Evolutionary conservation across 2,888 invertebrate species (phyloP).

Genomic region (Geophilus truncorum): DNA sequence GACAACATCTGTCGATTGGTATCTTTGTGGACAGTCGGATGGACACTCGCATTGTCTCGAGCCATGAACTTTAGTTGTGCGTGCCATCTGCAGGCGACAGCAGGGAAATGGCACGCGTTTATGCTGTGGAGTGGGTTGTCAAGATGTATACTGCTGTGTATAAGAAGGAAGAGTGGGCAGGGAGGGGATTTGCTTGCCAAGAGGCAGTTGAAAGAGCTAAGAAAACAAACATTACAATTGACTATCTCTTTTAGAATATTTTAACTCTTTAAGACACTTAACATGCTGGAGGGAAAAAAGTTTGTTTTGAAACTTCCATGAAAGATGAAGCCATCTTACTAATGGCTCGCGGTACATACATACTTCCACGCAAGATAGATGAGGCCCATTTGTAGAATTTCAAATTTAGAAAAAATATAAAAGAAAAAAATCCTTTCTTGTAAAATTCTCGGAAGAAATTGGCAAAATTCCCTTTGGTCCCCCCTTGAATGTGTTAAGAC

Average conservation of each 20-base stretch:
- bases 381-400: slow-evolving; percentile 4
- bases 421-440: not conserved
- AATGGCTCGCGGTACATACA: not conserved
- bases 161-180: not conserved
- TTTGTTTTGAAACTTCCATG: not conserved
- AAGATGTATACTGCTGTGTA: not conserved
- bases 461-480: slow-evolving; percentile 3
- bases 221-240: slow-evolving; percentile 27
- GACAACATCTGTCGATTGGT: slow-evolving; percentile 18
- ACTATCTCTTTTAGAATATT: slow-evolving; percentile 18
- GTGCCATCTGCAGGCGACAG: slow-evolving; percentile 18
- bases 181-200: not conserved
- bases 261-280: slow-evolving; percentile 10
- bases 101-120: slow-evolving; percentile 23
- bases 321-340: not conserved
- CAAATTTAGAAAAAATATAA: not conserved
- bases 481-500: slow-evolving; percentile 1
- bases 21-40: slow-evolving; percentile 20
- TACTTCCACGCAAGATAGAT: not conserved
- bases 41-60: not conserved
- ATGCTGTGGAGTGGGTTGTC: slow-evolving; percentile 18
- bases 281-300: not conserved
- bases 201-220: slow-evolving; percentile 14
- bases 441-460: not conserved
- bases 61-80: slow-evolving; percentile 6